These are phyloP conservation scores for Thripadectes ignobilis DNA, from an alignment of 2,797 vertebrate species.

Conservation along the genomic window DNA sequence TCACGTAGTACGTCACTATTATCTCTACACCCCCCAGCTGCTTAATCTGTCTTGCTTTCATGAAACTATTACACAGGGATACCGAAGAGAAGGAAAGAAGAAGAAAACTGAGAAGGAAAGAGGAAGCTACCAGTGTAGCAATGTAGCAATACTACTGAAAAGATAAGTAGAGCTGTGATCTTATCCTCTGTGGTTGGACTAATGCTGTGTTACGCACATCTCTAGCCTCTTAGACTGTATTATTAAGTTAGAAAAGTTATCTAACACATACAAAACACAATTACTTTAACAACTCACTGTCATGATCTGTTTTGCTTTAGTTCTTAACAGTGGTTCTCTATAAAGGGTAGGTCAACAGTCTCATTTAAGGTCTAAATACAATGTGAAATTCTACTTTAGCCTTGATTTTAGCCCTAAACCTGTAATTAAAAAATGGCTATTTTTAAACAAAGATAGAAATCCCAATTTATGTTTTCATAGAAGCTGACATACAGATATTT, in stretches of 20 bases:
- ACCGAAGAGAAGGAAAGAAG: not conserved
- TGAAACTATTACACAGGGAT: conserved; percentile 45
- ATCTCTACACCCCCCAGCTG: not conserved
- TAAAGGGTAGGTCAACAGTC: not conserved
- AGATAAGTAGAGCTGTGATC: not conserved
- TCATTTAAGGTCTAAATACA: not conserved
- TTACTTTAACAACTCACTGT: not conserved
- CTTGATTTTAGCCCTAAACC: not conserved
- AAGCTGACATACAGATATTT: not conserved
- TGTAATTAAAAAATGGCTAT: not conserved
- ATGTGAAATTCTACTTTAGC: not conserved
- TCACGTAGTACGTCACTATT: conserved; percentile 63
- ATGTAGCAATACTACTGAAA: not conserved
- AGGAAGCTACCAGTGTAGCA: not conserved
- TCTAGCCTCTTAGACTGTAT: not conserved
- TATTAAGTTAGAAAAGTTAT: not conserved
- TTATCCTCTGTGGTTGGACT: not conserved
- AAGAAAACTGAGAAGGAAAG: conserved; percentile 24
- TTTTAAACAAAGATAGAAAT: not conserved
- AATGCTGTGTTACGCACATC: not conserved
- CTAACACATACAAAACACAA: not conserved
- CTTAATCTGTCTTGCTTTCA: not conserved
- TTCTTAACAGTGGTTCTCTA: not conserved
- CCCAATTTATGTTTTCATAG: not conserved
- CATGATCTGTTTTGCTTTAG: not conserved